phyloP scores from a whole-genome alignment of 2,113 vertebrate genomes.

The Cyanistes caeruleus region DNA sequence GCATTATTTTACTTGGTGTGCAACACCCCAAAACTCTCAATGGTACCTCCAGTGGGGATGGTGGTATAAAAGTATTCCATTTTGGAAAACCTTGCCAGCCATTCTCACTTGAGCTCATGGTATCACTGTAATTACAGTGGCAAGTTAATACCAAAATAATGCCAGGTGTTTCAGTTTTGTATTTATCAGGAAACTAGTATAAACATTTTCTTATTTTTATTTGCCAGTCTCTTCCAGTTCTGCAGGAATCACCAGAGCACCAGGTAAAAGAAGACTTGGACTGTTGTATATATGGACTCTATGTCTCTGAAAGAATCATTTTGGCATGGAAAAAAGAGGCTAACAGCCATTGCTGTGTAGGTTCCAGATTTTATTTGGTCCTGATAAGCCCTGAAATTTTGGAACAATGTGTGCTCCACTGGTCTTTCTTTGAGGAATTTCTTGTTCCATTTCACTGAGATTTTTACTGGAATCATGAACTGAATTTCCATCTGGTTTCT shows the following conservation, averaged over 20 bases:
- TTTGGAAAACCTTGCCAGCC: not conserved
- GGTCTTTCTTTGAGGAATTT: not conserved
- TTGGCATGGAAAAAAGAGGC: not conserved
- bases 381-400: not conserved
- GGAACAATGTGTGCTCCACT: not conserved
- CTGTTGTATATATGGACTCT: not conserved
- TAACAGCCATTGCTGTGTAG: not conserved
- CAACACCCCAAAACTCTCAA: not conserved
- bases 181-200: not conserved
- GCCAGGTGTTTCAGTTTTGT: not conserved
- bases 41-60: not conserved
- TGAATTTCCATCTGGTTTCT: not conserved
- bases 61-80: not conserved
- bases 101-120: not conserved
- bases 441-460: not conserved
- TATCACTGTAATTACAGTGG: not conserved
- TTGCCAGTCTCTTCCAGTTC: not conserved
- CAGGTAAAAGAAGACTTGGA: not conserved
- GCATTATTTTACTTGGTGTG: not conserved
- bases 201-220: not conserved
- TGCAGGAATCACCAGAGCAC: not conserved
- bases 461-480: not conserved
- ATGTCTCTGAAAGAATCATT: not conserved
- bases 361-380: not conserved
- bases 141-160: not conserved